phyloP scores from a whole-genome alignment of 1,140 invertebrate genomes.

The Octopus bimaculoides region DNA sequence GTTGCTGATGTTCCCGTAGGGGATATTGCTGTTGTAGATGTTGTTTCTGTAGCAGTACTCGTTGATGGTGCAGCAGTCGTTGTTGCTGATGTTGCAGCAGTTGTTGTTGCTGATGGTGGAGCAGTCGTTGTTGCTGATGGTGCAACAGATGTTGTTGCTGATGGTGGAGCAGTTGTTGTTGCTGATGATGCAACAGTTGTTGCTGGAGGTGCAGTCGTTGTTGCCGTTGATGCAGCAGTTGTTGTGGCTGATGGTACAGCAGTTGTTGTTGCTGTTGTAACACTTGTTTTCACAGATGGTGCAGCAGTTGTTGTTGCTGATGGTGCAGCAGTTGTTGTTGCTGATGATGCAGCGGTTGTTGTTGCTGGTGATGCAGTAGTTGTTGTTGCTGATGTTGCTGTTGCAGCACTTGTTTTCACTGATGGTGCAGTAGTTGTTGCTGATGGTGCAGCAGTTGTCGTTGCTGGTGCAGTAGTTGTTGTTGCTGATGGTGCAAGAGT shows the following conservation, averaged over 20 bases:
- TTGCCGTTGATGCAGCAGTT: background rate
- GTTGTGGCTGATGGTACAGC: too few relatives aligned
- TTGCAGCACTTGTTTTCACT: background rate
- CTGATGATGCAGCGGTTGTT: background rate
- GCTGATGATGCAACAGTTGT: background rate
- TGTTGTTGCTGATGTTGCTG: background rate
- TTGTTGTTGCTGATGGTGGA: background rate
- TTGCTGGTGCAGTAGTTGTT: background rate
- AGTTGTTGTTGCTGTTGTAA: too few relatives aligned
- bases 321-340: background rate
- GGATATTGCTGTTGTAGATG: background rate
- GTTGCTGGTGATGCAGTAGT: background rate
- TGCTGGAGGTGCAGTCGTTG: background rate
- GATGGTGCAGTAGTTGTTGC: background rate
- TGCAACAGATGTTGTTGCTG: background rate
- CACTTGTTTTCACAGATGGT: too few relatives aligned
- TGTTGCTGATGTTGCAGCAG: background rate
- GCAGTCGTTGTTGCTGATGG: background rate
- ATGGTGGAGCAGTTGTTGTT: background rate
- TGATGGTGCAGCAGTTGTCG: background rate
- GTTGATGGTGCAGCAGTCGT: background rate
- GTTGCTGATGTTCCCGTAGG: background rate
- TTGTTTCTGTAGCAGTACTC: background rate
- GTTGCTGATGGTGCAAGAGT: background rate
- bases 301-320: too few relatives aligned